Evolutionary conservation across 1,140 invertebrate genomes (phyloP).

Genomic region (Lordiphosa stackelbergi): DNA sequence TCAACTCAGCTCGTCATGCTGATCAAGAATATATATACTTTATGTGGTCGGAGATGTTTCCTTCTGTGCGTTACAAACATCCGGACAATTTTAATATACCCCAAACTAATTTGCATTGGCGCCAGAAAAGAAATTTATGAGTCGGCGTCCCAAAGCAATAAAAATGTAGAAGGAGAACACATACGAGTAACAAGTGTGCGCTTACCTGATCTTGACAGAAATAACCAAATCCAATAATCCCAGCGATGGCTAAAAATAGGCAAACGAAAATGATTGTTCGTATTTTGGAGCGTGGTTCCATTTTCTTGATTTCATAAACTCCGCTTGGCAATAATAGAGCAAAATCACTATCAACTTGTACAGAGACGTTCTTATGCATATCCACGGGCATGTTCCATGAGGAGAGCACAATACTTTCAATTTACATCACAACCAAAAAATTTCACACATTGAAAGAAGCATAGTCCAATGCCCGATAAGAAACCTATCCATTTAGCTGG

Average conservation of each 20-base stretch:
- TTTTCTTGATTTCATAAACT: conserved; percentile 86
- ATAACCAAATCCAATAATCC: conserved; percentile 91
- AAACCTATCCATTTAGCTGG: no score
- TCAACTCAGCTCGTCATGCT: no score
- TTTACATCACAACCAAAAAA: conserved; percentile 20
- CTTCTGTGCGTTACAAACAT: no score
- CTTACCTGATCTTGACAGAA: conserved; percentile 90
- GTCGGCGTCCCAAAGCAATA: conserved; percentile 18
- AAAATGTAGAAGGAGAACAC: conserved; percentile 8
- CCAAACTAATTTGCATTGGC: conserved; percentile 73
- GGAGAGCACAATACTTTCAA: conserved; percentile 16
- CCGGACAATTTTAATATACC: no score
- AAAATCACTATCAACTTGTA: conserved; percentile 87
- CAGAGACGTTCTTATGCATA: conserved; percentile 86
- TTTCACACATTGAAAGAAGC: background rate
- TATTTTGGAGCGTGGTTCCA: conserved; percentile 85
- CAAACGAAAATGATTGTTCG: conserved; percentile 87
- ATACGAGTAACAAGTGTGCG: conserved; percentile 23
- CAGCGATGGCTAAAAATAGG: conserved; percentile 86
- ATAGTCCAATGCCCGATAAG: no score
- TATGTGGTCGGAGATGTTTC: no score
- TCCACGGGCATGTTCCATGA: conserved; percentile 77
- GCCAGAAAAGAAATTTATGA: conserved; percentile 55
- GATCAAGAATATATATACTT: no score
- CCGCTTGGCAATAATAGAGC: conserved; percentile 83